Percentiles rank a stretch among this genome's conserved stretches.
These are phyloP conservation scores for Arctia plantaginis DNA, from an alignment of 2,888 invertebrate species.

Conservation along the genomic window DNA sequence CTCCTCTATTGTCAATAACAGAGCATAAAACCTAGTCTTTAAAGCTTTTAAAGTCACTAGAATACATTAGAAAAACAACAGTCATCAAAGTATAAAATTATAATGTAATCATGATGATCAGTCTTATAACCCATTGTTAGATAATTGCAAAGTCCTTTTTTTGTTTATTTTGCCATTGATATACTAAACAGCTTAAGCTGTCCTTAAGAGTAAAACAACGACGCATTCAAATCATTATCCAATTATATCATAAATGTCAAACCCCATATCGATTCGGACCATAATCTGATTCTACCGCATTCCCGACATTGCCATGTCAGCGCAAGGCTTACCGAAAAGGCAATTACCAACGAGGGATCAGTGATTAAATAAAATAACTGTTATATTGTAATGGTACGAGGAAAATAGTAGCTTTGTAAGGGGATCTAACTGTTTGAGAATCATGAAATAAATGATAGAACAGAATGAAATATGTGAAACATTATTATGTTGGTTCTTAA, in stretches of 20 bases:
- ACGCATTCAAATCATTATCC: slow-evolving; percentile 16
- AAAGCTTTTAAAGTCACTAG: too few species aligned
- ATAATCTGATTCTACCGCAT: slow-evolving; percentile 49
- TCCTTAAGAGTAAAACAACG: neutral
- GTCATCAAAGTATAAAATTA: neutral
- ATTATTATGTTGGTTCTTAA: neutral
- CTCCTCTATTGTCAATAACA: neutral
- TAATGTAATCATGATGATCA: neutral
- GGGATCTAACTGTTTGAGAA: neutral
- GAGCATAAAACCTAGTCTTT: neutral
- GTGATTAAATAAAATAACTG: slow-evolving; percentile 24
- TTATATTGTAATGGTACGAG: slow-evolving; percentile 18
- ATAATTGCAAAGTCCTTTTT: neutral
- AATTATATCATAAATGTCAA: slow-evolving; percentile 41
- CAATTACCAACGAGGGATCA: slow-evolving; percentile 44
- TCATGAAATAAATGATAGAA: neutral
- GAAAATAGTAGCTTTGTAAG: slow-evolving; percentile 25
- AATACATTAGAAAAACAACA: neutral
- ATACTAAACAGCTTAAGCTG: neutral
- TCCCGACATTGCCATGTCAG: slow-evolving; percentile 38
- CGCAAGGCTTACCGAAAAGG: slow-evolving; percentile 46
- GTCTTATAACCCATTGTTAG: neutral
- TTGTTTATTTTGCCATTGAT: neutral
- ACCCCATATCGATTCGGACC: slow-evolving; percentile 38
- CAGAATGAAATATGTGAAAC: neutral